phyloP scores from a whole-genome alignment of 2,113 vertebrate genomes.

The Polyodon spathula region DNA sequence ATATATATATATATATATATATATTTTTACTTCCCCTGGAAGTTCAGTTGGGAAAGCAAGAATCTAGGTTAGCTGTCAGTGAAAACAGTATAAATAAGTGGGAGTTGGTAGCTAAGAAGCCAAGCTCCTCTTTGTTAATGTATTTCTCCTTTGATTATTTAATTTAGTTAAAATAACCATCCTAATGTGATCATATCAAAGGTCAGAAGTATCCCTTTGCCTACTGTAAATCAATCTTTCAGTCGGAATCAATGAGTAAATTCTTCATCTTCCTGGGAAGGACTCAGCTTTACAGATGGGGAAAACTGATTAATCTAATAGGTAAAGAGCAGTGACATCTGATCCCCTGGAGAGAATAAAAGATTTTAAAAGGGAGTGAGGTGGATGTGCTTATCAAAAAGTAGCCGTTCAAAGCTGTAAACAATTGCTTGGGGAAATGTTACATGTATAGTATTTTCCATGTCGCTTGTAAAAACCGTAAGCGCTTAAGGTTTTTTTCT shows the following conservation, averaged over 20 bases:
- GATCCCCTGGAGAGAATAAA: conserved; percentile 49
- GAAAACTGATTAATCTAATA: conserved; percentile 50
- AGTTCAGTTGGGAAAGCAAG: conserved; percentile 56
- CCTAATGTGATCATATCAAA: conserved; percentile 79
- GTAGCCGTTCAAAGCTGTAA: conserved; percentile 49
- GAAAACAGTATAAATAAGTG: conserved; percentile 46
- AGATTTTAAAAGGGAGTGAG: conserved; percentile 55
- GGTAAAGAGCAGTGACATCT: conserved; percentile 53
- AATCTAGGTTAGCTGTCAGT: conserved; percentile 62
- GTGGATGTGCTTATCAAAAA: conserved; percentile 58
- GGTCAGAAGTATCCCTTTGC: conserved; percentile 70
- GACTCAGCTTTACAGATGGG: conserved; percentile 26
- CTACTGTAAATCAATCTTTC: conserved; percentile 50
- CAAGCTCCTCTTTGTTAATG: conserved; percentile 60
- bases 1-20: too few species aligned
- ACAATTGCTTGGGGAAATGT: conserved; percentile 41
- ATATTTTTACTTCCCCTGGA: conserved; percentile 80
- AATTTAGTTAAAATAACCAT: conserved; percentile 72
- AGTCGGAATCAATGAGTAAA: conserved; percentile 67
- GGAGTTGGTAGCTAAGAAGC: conserved; percentile 41
- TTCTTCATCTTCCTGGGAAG: conserved; percentile 54
- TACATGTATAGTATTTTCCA: conserved; percentile 34
- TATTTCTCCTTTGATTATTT: conserved; percentile 69
- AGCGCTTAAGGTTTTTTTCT: conserved; percentile 7
- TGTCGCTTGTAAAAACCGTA: conserved; percentile 37